These are phyloP conservation scores for Rhagophthalmus giganteus DNA, from an alignment of 2,888 invertebrate species.

Conservation along the genomic window DNA sequence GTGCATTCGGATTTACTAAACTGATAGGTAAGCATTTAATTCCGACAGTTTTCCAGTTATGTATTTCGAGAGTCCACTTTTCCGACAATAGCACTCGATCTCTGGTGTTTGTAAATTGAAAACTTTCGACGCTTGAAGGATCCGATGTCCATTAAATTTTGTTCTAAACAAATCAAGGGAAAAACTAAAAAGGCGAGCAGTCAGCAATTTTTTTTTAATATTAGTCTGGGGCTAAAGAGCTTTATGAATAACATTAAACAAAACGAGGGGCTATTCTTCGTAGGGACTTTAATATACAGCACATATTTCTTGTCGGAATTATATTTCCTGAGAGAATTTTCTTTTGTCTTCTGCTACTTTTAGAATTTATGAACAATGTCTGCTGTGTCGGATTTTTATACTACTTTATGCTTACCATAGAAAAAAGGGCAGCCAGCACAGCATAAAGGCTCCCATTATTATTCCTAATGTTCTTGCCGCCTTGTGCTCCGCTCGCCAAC, in stretches of 20 bases:
- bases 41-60: no score
- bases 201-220: no score
- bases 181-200: no score
- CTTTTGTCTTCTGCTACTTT: conserved; percentile 15
- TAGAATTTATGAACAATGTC: conserved; percentile 14
- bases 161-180: no score
- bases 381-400: not conserved
- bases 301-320: conserved; percentile 10
- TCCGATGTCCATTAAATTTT: no score
- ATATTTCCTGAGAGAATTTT: conserved; percentile 8
- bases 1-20: no score
- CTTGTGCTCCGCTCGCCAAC: conserved; percentile 88
- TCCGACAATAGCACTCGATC: no score
- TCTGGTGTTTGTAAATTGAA: no score
- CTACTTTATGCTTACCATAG: conserved; percentile 72
- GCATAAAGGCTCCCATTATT: conserved; percentile 92
- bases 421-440: conserved; percentile 97
- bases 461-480: conserved; percentile 94
- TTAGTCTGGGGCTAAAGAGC: no score
- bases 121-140: no score
- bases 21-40: no score
- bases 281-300: conserved; percentile 6
- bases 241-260: conserved; percentile 1
- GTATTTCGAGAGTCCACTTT: no score
- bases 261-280: conserved; percentile 8